Evolutionary conservation across 1,140 invertebrate genomes (phyloP).

Genomic region (Hylaeus volcanicus): DNA sequence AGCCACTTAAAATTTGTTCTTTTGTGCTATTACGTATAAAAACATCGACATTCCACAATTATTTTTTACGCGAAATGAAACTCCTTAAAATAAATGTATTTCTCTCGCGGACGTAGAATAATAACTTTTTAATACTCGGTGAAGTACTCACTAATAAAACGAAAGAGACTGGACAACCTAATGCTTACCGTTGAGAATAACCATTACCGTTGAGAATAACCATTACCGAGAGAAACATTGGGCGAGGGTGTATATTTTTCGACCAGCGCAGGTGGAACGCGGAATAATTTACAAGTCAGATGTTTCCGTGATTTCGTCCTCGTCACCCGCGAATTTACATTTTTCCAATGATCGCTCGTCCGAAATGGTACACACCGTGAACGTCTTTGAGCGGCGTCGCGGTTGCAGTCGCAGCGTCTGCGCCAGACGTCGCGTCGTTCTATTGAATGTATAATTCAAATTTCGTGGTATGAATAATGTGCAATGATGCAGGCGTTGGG

Average conservation of each 20-base stretch:
- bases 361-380: not conserved
- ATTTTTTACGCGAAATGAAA: too few relatives aligned
- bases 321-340: conserved; percentile 10
- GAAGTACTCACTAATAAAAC: too few relatives aligned
- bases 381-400: conserved; percentile 38
- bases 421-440: conserved; percentile 66
- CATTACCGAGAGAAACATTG: not conserved
- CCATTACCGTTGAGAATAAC: not conserved
- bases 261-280: not conserved
- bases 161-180: too few relatives aligned
- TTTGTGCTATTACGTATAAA: too few relatives aligned
- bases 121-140: too few relatives aligned
- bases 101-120: too few relatives aligned
- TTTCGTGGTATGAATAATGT: conserved; percentile 75
- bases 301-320: not conserved
- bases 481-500: conserved; percentile 66
- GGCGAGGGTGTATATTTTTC: not conserved
- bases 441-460: conserved; percentile 76
- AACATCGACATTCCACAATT: too few relatives aligned
- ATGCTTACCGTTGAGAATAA: not conserved
- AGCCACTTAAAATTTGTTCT: too few relatives aligned
- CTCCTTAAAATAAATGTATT: too few relatives aligned
- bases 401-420: conserved; percentile 40
- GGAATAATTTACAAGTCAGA: conserved; percentile 24
- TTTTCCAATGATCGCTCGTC: conserved; percentile 28